These are phyloP conservation scores for Rattus norvegicus DNA, from an alignment of 2,113 vertebrate species.

Conservation along the genomic window GRCr8 NC_086038.1:32839501-32840000, in stretches of 20 bases:
- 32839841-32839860: background rate
- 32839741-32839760: background rate
- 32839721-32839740: background rate
- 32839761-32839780: background rate
- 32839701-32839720: background rate
- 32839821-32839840: background rate
- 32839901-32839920: background rate
- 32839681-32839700: conserved; percentile 14
- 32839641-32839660: conserved; percentile 5
- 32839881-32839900: background rate
- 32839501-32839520: no score
- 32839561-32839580: background rate
- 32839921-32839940: conserved; percentile 8
- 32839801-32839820: background rate
- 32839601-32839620: background rate
- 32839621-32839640: background rate
- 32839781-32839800: background rate
- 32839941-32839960: conserved; percentile 32
- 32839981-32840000: conserved; percentile 15
- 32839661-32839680: conserved; percentile 29
- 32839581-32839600: background rate
- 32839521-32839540: no score
- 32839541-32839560: background rate
- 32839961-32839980: conserved; percentile 38
- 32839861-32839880: background rate